Evolutionary conservation across 1,140 invertebrate genomes (phyloP), one percentile per base, ranked within the genome.

Genomic region (Lepidurus apus): DNA sequence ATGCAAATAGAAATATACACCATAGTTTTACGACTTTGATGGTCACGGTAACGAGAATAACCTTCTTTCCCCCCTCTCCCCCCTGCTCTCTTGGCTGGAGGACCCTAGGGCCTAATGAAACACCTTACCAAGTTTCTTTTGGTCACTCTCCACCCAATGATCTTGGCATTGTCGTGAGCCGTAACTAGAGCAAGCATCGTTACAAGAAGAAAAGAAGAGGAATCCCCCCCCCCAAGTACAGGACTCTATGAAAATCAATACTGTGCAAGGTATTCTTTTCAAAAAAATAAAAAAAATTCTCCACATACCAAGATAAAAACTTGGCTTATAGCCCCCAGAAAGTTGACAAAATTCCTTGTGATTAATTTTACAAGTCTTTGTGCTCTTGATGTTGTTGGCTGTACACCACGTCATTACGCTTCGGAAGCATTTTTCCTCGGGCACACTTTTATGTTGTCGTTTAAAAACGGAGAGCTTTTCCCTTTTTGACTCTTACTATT

Each of bases 101-200:
- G 53, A 65, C 53, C 53, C 53, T 7, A 21, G 53, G 53, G 53
- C 21, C 53, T 65, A 65, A 65, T 65, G n/a, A 65, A 65, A 65
- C 53, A 65, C 53, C 53, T 65, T 65, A 65, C 13, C 10, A 65
- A 65, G 53, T 65, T 11, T n/a, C 53, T 65, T 65, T 5, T 65
- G 53, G 53, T 65, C 53, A 65, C 53, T 21, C 53, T 65, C 53
- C 53, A 21, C 53, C 53, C 13, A 13, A 21, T 65, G 53, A 65
- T 65, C 53, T 65, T 65, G 9, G 53, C 21, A 65, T 65, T 65
- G 53, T 65, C 53, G 10, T 65, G 53, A 7, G 53, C 21, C 53
- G 53, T 65, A 65, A 65, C 53, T 65, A 13, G 21, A 65, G 53
- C 45, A 11, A 47, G 45, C 53, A n/a, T 21, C 6, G 6, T 65